phyloP scores from a whole-genome alignment of 2,888 invertebrate genomes.

The Volucella zonaria region DNA sequence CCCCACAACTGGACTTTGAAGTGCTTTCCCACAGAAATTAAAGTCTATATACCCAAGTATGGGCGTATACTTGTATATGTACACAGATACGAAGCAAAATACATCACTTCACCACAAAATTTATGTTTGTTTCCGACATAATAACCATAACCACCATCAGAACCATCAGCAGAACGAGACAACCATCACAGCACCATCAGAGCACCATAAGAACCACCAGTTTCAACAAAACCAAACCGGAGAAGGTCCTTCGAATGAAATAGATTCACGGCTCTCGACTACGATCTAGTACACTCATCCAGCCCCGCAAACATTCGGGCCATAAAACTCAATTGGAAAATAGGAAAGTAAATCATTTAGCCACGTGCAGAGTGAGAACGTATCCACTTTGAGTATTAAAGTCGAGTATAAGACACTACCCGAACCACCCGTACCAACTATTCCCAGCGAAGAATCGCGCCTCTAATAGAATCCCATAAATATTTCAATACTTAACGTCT shows the following conservation, averaged over 20 bases:
- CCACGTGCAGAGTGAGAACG: not conserved
- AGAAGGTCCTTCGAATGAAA: conserved; percentile 5
- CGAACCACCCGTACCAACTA: not conserved
- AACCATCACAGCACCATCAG: not conserved
- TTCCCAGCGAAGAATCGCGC: too few relatives aligned
- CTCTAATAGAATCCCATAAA: conserved; percentile 45
- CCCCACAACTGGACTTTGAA: conserved; percentile 5
- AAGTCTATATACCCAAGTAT: not conserved
- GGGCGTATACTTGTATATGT: too few relatives aligned
- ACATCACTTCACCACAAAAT: conserved; percentile 31
- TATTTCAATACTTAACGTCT: conserved; percentile 44
- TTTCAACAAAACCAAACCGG: not conserved
- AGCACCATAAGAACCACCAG: not conserved
- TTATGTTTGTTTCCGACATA: not conserved
- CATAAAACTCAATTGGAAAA: conserved; percentile 59
- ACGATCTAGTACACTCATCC: too few relatives aligned
- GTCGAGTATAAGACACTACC: conserved; percentile 13
- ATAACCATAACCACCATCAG: not conserved
- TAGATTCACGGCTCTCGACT: conserved; percentile 13
- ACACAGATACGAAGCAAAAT: not conserved
- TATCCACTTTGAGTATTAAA: conserved; percentile 16
- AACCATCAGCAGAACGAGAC: not conserved
- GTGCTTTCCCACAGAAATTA: conserved; percentile 4
- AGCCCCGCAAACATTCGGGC: not conserved
- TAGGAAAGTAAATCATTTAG: conserved; percentile 58